A percentile compares a stretch with the other conserved stretches of the same genome.
phyloP scores from a whole-genome alignment of 1,140 invertebrate genomes.

The Vanessa tameamea region DNA sequence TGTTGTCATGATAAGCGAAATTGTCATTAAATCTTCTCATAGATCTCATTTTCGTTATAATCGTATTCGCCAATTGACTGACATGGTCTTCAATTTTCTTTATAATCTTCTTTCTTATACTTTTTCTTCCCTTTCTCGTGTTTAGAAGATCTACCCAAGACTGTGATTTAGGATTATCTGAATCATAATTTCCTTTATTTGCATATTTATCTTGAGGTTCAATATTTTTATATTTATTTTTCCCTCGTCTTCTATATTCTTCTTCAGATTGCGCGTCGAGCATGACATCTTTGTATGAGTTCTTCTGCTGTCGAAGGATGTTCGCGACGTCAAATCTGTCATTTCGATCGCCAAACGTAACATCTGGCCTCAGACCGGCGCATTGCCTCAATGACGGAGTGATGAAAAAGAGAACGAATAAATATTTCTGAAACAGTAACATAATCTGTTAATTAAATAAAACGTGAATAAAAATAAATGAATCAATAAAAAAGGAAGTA shows the following conservation, averaged over 20 bases:
- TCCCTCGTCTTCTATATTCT: conserved; percentile 37
- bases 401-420: conserved; percentile 16
- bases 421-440: conserved; percentile 21
- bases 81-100: conserved; percentile 33
- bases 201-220: not conserved
- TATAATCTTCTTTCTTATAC: conserved; percentile 26
- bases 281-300: conserved; percentile 21
- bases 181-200: not conserved
- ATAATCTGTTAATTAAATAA: too few species aligned
- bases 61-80: conserved; percentile 37
- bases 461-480: too few species aligned
- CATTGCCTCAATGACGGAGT: conserved; percentile 37
- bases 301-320: conserved; percentile 40
- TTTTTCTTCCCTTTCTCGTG: conserved; percentile 14
- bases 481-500: too few species aligned
- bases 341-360: conserved; percentile 44
- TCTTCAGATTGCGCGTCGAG: conserved; percentile 31
- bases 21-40: conserved; percentile 27
- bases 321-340: conserved; percentile 49
- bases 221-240: conserved; percentile 3
- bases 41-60: conserved; percentile 33
- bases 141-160: conserved; percentile 19
- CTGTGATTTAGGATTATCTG: not conserved
- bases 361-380: conserved; percentile 38
- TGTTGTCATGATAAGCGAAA: conserved; percentile 43